Evolutionary conservation across 2,797 vertebrate genomes (phyloP).

Genomic region (Percopsis omiscomaycus): DNA sequence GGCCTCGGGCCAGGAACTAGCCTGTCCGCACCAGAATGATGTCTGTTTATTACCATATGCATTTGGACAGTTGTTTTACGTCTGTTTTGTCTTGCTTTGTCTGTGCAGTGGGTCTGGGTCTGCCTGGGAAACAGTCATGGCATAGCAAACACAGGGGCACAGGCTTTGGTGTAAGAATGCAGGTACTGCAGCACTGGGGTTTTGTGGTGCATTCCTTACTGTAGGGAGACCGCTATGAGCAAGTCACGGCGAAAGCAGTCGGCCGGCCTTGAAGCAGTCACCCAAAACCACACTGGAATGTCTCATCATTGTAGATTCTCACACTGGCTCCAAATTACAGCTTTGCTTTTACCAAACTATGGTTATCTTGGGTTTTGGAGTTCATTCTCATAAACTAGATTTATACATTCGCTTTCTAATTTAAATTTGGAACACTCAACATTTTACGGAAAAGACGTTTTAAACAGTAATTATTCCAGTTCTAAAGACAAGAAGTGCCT

Average conservation of each 20-base stretch:
- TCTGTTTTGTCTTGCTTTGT: constrained; percentile 34
- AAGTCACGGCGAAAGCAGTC: constrained; percentile 38
- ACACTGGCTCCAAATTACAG: constrained; percentile 57
- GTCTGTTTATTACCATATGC: constrained; percentile 41
- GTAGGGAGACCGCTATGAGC: constrained; percentile 50
- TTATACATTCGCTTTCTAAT: constrained; percentile 31
- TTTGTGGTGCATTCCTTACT: constrained; percentile 66
- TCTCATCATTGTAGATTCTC: constrained; percentile 61
- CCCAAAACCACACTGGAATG: constrained; percentile 74
- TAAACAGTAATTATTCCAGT: neutral
- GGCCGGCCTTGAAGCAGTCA: constrained; percentile 48
- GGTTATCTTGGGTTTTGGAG: constrained; percentile 47
- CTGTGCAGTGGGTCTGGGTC: constrained; percentile 34
- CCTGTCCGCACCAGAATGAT: constrained; percentile 41
- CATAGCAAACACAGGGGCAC: constrained; percentile 62
- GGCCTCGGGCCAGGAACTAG: constrained; percentile 24
- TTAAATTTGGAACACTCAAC: constrained; percentile 12
- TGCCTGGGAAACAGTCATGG: constrained; percentile 46
- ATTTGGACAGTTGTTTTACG: too few relatives aligned
- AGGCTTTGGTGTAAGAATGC: constrained; percentile 59
- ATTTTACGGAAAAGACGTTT: constrained; percentile 6
- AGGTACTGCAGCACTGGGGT: constrained; percentile 67
- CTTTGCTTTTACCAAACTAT: constrained; percentile 34
- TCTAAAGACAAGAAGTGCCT: neutral
- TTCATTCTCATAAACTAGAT: constrained; percentile 28